phyloP scores from a whole-genome alignment of 2,888 invertebrate species.

The Agrilus biguttatus region DNA sequence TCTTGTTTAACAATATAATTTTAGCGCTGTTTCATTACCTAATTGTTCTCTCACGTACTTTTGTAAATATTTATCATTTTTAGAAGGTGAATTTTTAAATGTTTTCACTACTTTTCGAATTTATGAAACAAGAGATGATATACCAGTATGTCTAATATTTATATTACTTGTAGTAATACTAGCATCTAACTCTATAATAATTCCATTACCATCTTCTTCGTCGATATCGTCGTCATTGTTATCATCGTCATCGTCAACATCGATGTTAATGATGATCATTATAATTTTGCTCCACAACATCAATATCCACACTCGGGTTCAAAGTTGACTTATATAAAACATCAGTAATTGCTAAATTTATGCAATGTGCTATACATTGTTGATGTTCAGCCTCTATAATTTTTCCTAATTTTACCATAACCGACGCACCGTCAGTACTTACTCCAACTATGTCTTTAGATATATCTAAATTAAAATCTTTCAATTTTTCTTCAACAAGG shows the following conservation, averaged over 20 bases:
- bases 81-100: constrained; percentile 6
- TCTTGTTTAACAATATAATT: constrained; percentile 7
- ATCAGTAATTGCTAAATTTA: constrained; percentile 8
- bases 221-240: constrained; percentile 6
- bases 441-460: constrained; percentile 6
- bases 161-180: constrained; percentile 8
- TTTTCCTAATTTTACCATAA: constrained; percentile 2
- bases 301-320: constrained; percentile 5
- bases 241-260: constrained; percentile 4
- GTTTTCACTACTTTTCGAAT: constrained; percentile 4
- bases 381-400: constrained; percentile 6
- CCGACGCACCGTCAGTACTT: constrained; percentile 2
- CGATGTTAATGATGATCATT: not conserved
- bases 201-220: constrained; percentile 8
- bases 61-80: constrained; percentile 6
- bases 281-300: constrained; percentile 4
- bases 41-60: constrained; percentile 3
- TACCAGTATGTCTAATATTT: constrained; percentile 8
- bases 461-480: constrained; percentile 3
- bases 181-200: constrained; percentile 8
- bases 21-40: constrained; percentile 4
- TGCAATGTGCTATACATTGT: constrained; percentile 8
- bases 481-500: constrained; percentile 2
- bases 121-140: constrained; percentile 6
- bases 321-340: constrained; percentile 6